Conservation (phyloP, 2,797 vertebrate species). For the Leontocebus nigricollis region DNA sequence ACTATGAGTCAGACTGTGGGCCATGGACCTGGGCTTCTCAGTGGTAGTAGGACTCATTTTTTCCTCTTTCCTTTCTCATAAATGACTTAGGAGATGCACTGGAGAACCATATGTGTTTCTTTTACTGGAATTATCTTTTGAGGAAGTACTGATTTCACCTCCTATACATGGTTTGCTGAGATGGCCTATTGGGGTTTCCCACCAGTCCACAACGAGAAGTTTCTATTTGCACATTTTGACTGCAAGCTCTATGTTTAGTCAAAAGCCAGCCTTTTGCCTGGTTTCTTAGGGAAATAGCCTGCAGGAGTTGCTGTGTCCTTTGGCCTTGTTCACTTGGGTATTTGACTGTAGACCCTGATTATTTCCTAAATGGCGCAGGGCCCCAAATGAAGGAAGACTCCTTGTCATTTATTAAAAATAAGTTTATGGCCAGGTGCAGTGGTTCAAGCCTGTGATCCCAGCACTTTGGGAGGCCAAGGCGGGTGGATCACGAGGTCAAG, state of each 20-base stretch:
- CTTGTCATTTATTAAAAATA: background rate
- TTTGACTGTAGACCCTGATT: conserved; percentile 40
- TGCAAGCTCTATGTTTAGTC: conserved; percentile 69
- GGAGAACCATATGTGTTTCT: background rate
- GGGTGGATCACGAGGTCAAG: too few species aligned
- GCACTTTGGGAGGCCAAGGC: too few species aligned
- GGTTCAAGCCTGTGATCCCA: too few species aligned
- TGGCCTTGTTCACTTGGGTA: conserved; percentile 41
- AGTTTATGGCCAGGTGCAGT: background rate
- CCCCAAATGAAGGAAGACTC: background rate
- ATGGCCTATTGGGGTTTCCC: conserved; percentile 59
- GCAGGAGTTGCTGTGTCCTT: conserved; percentile 56
- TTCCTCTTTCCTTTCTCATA: conserved; percentile 57
- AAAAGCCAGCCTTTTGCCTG: conserved; percentile 57
- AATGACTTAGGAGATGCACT: conserved; percentile 49
- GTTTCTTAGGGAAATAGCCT: conserved; percentile 76
- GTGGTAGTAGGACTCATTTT: conserved; percentile 2
- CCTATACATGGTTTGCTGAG: background rate
- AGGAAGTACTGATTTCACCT: conserved; percentile 44
- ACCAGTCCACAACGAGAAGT: conserved; percentile 21
- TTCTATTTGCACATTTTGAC: conserved; percentile 71
- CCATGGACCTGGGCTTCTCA: background rate
- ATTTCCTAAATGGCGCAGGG: conserved; percentile 5
- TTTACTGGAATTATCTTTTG: conserved; percentile 49
- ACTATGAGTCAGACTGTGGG: conserved; percentile 45